Percentiles rank a stretch among this genome's conserved stretches.
Conservation (phyloP, 2,888 invertebrate species). For the Malthinus seriepunctatus region DNA sequence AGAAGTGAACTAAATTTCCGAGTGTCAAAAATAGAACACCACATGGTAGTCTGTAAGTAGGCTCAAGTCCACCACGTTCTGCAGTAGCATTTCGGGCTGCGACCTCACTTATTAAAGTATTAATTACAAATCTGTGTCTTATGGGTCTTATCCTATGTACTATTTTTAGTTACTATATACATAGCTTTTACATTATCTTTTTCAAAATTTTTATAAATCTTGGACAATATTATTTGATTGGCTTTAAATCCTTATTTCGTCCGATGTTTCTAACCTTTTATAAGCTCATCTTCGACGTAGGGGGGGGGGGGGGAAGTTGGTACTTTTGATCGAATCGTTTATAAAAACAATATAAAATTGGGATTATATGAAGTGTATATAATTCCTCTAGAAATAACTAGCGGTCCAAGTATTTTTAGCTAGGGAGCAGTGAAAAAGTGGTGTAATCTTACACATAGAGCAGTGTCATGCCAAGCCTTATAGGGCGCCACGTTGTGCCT, state of each 20-base stretch:
- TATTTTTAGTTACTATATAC: constrained; percentile 14
- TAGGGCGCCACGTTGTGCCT: constrained; percentile 54
- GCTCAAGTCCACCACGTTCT: constrained; percentile 14
- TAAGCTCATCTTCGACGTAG: too few relatives aligned
- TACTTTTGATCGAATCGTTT: too few relatives aligned
- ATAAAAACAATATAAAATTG: constrained; percentile 46
- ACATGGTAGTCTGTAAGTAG: constrained; percentile 22
- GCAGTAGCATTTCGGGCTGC: constrained; percentile 22
- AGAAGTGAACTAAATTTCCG: constrained; percentile 6
- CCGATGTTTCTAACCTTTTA: too few relatives aligned
- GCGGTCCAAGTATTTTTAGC: constrained; percentile 54
- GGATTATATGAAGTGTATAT: constrained; percentile 49
- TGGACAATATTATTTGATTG: too few relatives aligned
- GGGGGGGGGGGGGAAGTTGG: too few relatives aligned
- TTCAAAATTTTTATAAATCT: not conserved
- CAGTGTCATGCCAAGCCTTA: constrained; percentile 55
- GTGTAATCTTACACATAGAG: constrained; percentile 56
- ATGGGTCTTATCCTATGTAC: not conserved
- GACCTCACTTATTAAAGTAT: constrained; percentile 27
- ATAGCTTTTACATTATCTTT: not conserved
- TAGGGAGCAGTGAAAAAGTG: constrained; percentile 53
- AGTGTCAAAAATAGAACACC: constrained; percentile 30
- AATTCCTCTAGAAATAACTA: constrained; percentile 54
- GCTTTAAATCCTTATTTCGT: too few relatives aligned
- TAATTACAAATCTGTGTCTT: constrained; percentile 23